Base-by-base conservation (phyloP, 2,888 invertebrate species). In the Coenonympha arcania region DNA sequence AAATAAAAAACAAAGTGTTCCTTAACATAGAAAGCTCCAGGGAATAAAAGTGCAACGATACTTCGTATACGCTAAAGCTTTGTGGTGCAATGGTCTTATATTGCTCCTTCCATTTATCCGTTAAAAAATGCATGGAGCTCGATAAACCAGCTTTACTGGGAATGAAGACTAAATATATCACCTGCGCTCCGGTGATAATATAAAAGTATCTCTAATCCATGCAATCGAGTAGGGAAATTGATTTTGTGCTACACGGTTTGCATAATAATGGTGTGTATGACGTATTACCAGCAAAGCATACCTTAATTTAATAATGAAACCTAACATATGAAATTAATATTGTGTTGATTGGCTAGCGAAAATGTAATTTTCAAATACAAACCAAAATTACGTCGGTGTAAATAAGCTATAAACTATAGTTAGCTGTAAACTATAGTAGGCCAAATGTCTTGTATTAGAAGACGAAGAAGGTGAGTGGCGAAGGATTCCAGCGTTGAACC, bases 121-220 rank as follows among this genome's bases (percentile, higher is more conserved):
- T 60, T 72, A 68, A 69, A 69, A 69, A 73, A 74, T 71, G 65
- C 71, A 79, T 73, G 68, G 71, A 66, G 62, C 54, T 60, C 68
- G 71, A 75, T 78, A 78, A 71, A 66, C 64, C 62, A 54, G 65
- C 64, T 68, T 65, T 66, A 64, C 64, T 61, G 64, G 68, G 66
- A 71, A 76, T 31, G 76, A 75, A 69, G 72, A 64, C 67, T 68
- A 43, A 76, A 75, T 76, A 76, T 67, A 72, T 79, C 77, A 68
- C 58, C 48, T 53, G 51, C 51, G 54, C 53, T 62, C 63, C 33
- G 22, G 4, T 33, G 37, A 45, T 33, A 54, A 15, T 39, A 18
- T 43, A 16, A 31, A 46, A 36, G 16, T 37, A 18, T 50, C 31
- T 33, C 19, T 40, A 22, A 20, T 19, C 36, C 15, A 31, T 30